A percentile compares a stretch with the other conserved stretches of the same genome.
Evolutionary conservation across 2,797 vertebrate species (phyloP).

Genomic region (Linurgus olivaceus): DNA sequence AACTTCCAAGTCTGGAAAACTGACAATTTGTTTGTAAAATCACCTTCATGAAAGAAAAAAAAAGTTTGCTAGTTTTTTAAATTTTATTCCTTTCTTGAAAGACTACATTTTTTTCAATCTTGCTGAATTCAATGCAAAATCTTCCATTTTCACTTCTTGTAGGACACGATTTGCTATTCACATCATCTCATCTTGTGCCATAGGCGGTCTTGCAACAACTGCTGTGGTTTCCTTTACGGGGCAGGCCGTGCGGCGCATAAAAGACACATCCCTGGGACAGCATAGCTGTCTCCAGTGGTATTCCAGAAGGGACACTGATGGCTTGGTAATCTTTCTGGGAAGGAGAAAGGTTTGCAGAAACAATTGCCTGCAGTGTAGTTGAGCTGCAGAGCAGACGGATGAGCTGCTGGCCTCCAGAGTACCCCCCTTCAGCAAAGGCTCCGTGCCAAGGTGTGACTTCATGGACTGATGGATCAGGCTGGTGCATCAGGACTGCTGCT

Average conservation of each 20-base stretch:
- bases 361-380: fast-evolving
- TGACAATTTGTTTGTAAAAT: background rate
- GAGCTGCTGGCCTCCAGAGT: background rate
- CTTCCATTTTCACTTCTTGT: background rate
- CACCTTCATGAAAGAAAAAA: background rate
- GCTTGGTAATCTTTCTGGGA: background rate
- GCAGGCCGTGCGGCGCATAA: fast-evolving
- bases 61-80: background rate
- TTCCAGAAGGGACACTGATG: background rate
- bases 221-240: fast-evolving
- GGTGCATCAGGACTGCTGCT: background rate
- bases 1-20: background rate
- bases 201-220: background rate
- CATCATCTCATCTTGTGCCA: background rate
- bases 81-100: background rate
- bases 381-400: background rate
- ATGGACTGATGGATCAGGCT: background rate
- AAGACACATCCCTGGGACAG: background rate
- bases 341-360: background rate
- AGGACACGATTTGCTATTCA: background rate
- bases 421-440: background rate
- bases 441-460: background rate
- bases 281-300: background rate
- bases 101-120: background rate
- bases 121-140: background rate